Percentiles rank a stretch among this genome's conserved stretches.
phyloP scores from a whole-genome alignment of 35 echinoderm and acorn worm genomes.

The Ophiothrix spiculata region DNA sequence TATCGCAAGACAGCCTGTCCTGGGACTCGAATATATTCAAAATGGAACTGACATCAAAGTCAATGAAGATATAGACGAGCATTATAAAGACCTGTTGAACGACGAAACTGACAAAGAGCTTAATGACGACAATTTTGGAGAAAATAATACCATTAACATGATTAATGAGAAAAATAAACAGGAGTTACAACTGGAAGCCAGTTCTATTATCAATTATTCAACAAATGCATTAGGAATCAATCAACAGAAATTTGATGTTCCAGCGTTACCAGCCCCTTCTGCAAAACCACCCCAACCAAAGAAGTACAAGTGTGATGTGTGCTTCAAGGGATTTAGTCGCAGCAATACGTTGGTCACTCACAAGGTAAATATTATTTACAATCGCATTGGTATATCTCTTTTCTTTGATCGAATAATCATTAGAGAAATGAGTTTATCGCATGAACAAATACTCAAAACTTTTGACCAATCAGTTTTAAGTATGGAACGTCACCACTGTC shows the following conservation, averaged over 20 bases:
- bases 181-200: too few species aligned
- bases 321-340: slow-evolving; percentile 92
- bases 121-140: too few species aligned
- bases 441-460: too few species aligned
- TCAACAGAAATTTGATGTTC: background rate
- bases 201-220: background rate
- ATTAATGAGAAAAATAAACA: too few species aligned
- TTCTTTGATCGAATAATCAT: too few species aligned
- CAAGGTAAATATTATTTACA: slow-evolving; percentile 56
- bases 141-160: too few species aligned
- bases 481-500: too few species aligned
- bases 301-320: slow-evolving; percentile 96
- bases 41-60: slow-evolving; percentile 38
- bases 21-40: slow-evolving; percentile 68
- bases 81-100: background rate
- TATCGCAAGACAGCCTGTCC: slow-evolving; percentile 35
- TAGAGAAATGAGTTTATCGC: too few species aligned
- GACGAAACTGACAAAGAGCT: background rate
- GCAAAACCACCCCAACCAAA: slow-evolving; percentile 71
- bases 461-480: too few species aligned
- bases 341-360: slow-evolving; percentile 99
- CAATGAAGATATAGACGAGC: background rate
- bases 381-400: background rate
- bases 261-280: slow-evolving; percentile 5
- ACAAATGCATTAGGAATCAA: too few species aligned